Evolutionary conservation across 2,113 vertebrate genomes (phyloP).

Genomic region (Typhlomys cinereus): DNA sequence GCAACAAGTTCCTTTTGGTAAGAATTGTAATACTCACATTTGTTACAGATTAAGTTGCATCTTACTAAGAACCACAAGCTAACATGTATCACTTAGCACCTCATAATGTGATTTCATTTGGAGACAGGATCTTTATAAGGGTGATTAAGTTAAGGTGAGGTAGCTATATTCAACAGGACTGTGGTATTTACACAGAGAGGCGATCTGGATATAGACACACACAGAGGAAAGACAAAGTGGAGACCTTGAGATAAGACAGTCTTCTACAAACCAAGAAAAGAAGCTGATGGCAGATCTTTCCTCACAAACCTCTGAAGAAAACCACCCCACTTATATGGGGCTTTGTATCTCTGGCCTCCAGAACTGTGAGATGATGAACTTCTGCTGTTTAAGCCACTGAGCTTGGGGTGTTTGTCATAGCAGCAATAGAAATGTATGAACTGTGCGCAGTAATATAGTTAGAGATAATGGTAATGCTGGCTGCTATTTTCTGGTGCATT

Average conservation of each 20-base stretch:
- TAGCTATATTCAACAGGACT: background rate
- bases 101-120: too few relatives aligned
- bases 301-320: background rate
- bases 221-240: too few relatives aligned
- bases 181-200: background rate
- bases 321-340: fast-evolving
- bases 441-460: background rate
- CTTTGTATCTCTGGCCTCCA: too few relatives aligned
- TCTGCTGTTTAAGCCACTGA: background rate
- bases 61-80: background rate
- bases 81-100: background rate
- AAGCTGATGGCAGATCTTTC: background rate
- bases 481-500: too few relatives aligned
- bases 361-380: background rate
- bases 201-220: background rate
- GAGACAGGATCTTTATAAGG: background rate
- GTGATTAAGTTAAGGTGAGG: background rate
- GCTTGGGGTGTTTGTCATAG: background rate
- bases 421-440: background rate
- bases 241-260: background rate
- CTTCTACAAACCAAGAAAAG: background rate
- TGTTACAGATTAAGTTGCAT: background rate
- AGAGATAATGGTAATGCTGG: background rate
- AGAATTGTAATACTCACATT: background rate
- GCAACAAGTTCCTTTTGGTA: background rate